phyloP scores from a whole-genome alignment of 2,888 invertebrate species.

The Hemaris fuciformis region DNA sequence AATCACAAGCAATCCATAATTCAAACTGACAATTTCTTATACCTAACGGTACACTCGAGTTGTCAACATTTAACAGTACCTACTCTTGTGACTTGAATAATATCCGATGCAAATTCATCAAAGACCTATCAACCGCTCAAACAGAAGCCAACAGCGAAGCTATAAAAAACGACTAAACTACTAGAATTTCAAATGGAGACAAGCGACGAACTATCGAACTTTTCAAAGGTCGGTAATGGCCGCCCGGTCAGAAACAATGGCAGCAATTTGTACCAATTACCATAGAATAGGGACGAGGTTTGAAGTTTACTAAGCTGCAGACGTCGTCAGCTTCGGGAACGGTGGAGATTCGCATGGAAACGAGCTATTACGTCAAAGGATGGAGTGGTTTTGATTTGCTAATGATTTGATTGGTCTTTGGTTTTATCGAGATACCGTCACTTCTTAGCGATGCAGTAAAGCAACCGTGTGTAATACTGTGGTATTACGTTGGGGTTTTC shows the following conservation, averaged over 20 bases:
- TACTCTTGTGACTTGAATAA: background rate
- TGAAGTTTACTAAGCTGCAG: conserved; percentile 30
- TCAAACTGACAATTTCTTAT: too few relatives aligned
- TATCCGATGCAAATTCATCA: background rate
- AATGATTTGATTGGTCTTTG: background rate
- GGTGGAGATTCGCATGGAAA: conserved; percentile 5
- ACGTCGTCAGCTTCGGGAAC: conserved; percentile 3
- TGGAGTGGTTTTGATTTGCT: background rate
- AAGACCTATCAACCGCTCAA: background rate
- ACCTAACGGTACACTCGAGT: too few relatives aligned
- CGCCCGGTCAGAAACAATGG: conserved; percentile 54
- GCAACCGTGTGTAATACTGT: too few relatives aligned
- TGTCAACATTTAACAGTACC: background rate
- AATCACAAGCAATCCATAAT: too few relatives aligned
- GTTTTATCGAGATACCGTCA: background rate
- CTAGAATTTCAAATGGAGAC: background rate
- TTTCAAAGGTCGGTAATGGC: conserved; percentile 11
- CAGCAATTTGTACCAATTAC: conserved; percentile 67
- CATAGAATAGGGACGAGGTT: conserved; percentile 37
- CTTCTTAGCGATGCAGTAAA: background rate
- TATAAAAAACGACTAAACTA: background rate
- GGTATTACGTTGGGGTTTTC: too few relatives aligned
- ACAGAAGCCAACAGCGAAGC: background rate
- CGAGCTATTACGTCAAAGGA: background rate
- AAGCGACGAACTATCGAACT: conserved; percentile 8